Percentiles rank a stretch among this genome's conserved stretches.
phyloP scores from a whole-genome alignment of 1,140 invertebrate genomes.

The Calliphora vicina region DNA sequence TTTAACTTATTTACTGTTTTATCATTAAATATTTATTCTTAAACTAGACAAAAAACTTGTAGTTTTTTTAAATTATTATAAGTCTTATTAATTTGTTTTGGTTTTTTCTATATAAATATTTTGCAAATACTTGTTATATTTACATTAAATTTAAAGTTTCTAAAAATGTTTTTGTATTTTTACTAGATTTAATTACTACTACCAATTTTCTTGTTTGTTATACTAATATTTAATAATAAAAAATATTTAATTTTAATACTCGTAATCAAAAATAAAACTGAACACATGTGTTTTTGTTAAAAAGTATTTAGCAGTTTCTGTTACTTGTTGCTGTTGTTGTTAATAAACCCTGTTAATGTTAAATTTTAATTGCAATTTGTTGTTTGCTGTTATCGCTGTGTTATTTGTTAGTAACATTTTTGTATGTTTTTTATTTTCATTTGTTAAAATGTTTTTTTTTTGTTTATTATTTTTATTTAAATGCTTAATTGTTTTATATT shows the following conservation, averaged over 20 bases:
- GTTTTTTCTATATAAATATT: not conserved
- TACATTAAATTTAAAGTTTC: not conserved
- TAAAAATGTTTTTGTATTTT: not conserved
- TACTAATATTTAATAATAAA: not conserved
- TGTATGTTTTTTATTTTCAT: not conserved
- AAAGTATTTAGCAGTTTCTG: not conserved
- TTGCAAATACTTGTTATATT: not conserved
- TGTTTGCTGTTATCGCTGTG: not conserved
- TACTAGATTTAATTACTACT: too few species aligned
- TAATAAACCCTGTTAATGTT: constrained; percentile 11
- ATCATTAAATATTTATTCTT: not conserved
- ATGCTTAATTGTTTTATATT: not conserved
- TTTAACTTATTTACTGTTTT: not conserved
- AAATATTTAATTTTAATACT: not conserved
- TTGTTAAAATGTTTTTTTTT: not conserved
- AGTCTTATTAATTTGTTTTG: not conserved
- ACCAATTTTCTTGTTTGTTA: too few species aligned
- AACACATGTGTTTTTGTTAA: constrained; percentile 14
- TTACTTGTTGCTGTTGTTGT: not conserved
- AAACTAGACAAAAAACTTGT: not conserved
- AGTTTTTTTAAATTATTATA: not conserved
- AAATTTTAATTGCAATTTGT: not conserved
- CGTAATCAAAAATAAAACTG: constrained; percentile 7
- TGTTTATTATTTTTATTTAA: too few species aligned
- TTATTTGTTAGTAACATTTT: constrained; percentile 10